These are phyloP conservation scores for Syngnathoides biaculeatus DNA, from an alignment of 2,113 vertebrate genomes.

Conservation along the genomic window DNA sequence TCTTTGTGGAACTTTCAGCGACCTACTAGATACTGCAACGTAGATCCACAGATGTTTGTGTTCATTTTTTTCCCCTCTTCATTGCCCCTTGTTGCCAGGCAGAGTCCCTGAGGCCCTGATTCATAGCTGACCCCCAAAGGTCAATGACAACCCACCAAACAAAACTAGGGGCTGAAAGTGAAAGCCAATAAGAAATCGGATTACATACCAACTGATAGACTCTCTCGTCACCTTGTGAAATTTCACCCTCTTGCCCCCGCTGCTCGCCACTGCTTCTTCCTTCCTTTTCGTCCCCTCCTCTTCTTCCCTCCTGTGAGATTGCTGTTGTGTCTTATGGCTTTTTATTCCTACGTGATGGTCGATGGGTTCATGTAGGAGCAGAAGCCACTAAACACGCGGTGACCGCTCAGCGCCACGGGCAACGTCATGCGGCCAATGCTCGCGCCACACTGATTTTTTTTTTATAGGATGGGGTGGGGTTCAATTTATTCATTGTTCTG, in stretches of 20 bases:
- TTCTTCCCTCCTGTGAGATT: slow-evolving; percentile 70
- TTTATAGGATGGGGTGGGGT: not conserved
- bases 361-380: slow-evolving; percentile 98
- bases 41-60: not conserved
- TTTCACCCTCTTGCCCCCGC: too few species aligned
- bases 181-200: not conserved
- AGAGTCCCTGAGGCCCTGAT: not conserved
- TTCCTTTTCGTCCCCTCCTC: not conserved
- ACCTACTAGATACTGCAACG: not conserved
- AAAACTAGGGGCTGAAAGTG: not conserved
- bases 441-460: not conserved
- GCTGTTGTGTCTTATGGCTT: slow-evolving; percentile 99
- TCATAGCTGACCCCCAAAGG: not conserved
- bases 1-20: not conserved
- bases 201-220: not conserved
- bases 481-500: slow-evolving; percentile 15
- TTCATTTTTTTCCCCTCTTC: not conserved
- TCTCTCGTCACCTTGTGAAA: too few species aligned
- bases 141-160: not conserved
- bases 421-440: not conserved
- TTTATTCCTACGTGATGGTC: slow-evolving; percentile 99
- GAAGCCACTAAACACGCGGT: slow-evolving; percentile 99
- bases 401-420: slow-evolving; percentile 80
- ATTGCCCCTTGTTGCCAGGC: not conserved
- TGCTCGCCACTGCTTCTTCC: slow-evolving; percentile 11